These are phyloP conservation scores for Caenorhabditis wallacei DNA, from an alignment of 2,888 invertebrate species.

Conservation along the genomic window DNA sequence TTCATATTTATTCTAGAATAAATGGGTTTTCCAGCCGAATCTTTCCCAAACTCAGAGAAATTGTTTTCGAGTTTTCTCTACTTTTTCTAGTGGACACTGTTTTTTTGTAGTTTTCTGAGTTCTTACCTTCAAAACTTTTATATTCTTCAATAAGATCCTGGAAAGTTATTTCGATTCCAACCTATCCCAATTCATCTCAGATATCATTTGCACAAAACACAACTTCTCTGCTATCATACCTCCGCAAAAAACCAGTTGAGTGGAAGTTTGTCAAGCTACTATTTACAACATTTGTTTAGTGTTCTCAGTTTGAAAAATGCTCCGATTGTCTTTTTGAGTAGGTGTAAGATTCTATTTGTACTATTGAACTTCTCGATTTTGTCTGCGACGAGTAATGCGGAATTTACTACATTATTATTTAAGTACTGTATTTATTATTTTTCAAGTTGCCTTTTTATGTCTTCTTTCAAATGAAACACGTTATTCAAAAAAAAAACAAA, in stretches of 20 bases:
- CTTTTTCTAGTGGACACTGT: neutral
- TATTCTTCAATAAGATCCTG: no score
- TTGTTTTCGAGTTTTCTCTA: no score
- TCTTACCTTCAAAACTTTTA: neutral
- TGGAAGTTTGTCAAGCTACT: neutral
- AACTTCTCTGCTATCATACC: neutral
- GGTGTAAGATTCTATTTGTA: slow-evolving; percentile 3
- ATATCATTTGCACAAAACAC: slow-evolving; percentile 6
- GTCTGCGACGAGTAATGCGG: neutral
- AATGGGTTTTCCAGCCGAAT: no score
- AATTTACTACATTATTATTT: no score
- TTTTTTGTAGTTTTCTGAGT: neutral
- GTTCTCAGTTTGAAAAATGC: slow-evolving; percentile 27
- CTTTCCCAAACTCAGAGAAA: no score
- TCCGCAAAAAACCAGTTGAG: slow-evolving; percentile 1
- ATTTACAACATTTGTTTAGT: slow-evolving; percentile 18
- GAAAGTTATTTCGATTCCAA: no score
- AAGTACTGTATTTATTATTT: no score
- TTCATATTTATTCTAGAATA: neutral
- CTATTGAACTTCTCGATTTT: slow-evolving; percentile 33
- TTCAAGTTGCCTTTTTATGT: neutral
- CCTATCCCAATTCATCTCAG: neutral
- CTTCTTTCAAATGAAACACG: neutral
- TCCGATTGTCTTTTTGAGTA: slow-evolving; percentile 23
- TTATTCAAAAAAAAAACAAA: neutral